Conservation (phyloP, 2,113 vertebrate genomes). For the Leuciscus idus region DNA sequence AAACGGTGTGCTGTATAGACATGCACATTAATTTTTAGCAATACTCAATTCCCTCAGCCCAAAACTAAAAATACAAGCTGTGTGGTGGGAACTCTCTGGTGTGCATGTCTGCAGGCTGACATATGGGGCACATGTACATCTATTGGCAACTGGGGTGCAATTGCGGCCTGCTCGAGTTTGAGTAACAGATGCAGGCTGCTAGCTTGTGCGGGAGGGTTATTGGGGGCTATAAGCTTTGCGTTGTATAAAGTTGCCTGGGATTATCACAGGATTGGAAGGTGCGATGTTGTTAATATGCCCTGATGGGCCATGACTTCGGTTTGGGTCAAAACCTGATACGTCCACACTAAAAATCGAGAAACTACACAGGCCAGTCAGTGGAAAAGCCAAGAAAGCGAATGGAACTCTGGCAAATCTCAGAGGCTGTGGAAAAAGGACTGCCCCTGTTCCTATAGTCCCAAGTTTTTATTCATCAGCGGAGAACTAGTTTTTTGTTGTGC, state of each 20-base stretch:
- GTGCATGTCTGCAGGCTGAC: slow-evolving; percentile 12
- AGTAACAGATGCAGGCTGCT: slow-evolving; percentile 10
- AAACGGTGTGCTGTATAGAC: not conserved
- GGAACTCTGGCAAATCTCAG: slow-evolving; percentile 37
- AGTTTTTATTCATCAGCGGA: slow-evolving; percentile 21
- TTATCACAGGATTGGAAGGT: slow-evolving; percentile 43
- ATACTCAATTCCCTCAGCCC: slow-evolving; percentile 1
- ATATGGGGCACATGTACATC: slow-evolving; percentile 24
- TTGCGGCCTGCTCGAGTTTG: slow-evolving; percentile 40
- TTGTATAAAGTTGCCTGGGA: slow-evolving; percentile 14
- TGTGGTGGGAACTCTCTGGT: slow-evolving; percentile 16
- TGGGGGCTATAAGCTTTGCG: slow-evolving; percentile 32
- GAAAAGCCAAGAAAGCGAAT: slow-evolving; percentile 25
- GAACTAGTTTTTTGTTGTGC: slow-evolving; percentile 9
- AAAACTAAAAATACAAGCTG: slow-evolving; percentile 18
- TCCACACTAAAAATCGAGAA: not conserved
- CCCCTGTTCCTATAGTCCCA: not conserved
- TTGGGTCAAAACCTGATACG: slow-evolving; percentile 17
- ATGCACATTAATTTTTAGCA: slow-evolving; percentile 18
- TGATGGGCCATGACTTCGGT: slow-evolving; percentile 52
- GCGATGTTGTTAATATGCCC: slow-evolving; percentile 52
- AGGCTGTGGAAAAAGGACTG: not conserved
- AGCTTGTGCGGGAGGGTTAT: slow-evolving; percentile 36
- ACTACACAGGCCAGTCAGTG: slow-evolving; percentile 8
- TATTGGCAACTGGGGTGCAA: slow-evolving; percentile 49